These are phyloP conservation scores for Conopomorpha cramerella DNA, from an alignment of 1,140 invertebrate species.

Conservation along the genomic window DNA sequence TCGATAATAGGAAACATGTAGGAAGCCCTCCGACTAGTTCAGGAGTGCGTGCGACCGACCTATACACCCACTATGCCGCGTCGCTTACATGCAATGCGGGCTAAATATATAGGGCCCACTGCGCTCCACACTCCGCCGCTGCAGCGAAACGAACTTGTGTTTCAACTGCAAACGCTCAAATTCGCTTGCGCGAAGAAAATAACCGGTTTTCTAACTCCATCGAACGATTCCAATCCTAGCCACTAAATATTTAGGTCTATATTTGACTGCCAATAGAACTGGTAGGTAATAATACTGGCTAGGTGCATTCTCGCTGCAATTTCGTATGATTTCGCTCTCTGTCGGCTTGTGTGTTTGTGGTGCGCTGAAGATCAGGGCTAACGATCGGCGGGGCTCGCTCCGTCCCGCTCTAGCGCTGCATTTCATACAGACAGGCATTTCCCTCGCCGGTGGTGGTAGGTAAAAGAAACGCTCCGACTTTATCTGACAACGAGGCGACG, in stretches of 20 bases:
- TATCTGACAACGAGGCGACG: constrained; percentile 53
- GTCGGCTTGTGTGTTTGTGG: constrained; percentile 58
- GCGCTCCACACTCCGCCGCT: constrained; percentile 19
- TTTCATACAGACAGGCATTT: constrained; percentile 9
- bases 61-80: constrained; percentile 45
- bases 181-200: constrained; percentile 40
- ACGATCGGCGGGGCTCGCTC: constrained; percentile 42
- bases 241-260: constrained; percentile 11
- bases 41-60: constrained; percentile 56
- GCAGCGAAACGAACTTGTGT: constrained; percentile 34
- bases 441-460: constrained; percentile 19
- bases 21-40: constrained; percentile 57
- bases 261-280: no score
- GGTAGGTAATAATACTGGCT: constrained; percentile 56
- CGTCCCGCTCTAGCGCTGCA: constrained; percentile 30
- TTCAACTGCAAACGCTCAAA: constrained; percentile 36
- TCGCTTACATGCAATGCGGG: constrained; percentile 51
- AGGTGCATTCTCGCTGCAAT: constrained; percentile 59
- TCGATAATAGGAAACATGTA: constrained; percentile 57
- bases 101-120: constrained; percentile 46
- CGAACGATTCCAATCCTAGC: constrained; percentile 18
- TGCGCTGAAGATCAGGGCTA: constrained; percentile 59
- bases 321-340: constrained; percentile 60
- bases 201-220: constrained; percentile 27
- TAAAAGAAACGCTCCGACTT: constrained; percentile 56